phyloP scores from a whole-genome alignment of 2,797 vertebrate species.

The Propithecus perrieri region DNA sequence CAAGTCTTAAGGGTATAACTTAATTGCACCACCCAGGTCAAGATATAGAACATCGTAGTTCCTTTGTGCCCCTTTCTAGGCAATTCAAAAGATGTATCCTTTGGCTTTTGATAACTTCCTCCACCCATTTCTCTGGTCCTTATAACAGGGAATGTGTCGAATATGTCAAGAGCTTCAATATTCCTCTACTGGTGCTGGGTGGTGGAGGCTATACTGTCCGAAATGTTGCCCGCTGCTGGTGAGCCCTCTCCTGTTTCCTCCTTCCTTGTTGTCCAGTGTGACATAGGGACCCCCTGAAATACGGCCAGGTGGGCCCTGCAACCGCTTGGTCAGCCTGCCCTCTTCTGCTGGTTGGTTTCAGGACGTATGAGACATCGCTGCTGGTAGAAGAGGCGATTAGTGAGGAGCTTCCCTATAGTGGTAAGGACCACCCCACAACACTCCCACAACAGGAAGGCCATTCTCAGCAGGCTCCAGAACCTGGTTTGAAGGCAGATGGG shows the following conservation, averaged over 20 bases:
- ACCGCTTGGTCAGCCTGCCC: not conserved
- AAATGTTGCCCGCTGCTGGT: constrained; percentile 99
- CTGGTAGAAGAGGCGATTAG: constrained; percentile 97
- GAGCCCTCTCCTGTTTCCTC: constrained; percentile 68
- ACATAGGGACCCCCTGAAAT: not conserved
- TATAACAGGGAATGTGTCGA: constrained; percentile 95
- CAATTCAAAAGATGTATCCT: not conserved
- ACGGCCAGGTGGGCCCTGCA: not conserved
- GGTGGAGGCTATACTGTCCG: constrained; percentile 98
- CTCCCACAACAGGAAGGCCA: not conserved
- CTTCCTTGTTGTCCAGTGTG: not conserved
- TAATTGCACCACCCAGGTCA: not conserved
- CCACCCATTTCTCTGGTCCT: not conserved
- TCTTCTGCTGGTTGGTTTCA: constrained; percentile 77
- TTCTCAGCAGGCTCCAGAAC: not conserved
- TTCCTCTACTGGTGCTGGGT: constrained; percentile 96
- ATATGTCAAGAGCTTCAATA: constrained; percentile 98
- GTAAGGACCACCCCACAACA: constrained; percentile 80
- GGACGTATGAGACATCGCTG: constrained; percentile 97
- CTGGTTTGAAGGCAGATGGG: constrained; percentile 13
- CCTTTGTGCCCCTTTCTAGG: not conserved
- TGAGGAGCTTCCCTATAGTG: constrained; percentile 97
- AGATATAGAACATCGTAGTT: not conserved
- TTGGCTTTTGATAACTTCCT: not conserved
- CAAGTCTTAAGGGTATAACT: not conserved